Evolutionary conservation across 2,888 invertebrate genomes (phyloP).

Genomic region (Rhagophthalmus giganteus): DNA sequence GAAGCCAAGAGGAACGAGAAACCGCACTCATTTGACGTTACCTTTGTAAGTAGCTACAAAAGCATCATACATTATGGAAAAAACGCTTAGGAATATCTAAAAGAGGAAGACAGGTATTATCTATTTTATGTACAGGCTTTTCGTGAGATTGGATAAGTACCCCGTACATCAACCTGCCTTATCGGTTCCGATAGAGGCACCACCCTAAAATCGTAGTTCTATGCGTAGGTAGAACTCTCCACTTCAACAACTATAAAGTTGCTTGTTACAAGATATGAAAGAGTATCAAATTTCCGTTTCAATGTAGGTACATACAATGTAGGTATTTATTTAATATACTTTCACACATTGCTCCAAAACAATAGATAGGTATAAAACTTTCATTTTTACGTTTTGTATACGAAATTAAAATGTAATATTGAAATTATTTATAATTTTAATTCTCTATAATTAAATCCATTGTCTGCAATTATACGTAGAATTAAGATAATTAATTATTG

Average conservation of each 20-base stretch:
- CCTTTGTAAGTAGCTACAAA: constrained; percentile 18
- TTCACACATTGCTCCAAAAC: no score
- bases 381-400: no score
- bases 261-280: constrained; percentile 5
- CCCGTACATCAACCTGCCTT: constrained; percentile 37
- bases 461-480: no score
- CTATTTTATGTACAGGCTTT: constrained; percentile 38
- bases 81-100: constrained; percentile 24
- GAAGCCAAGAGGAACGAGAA: constrained; percentile 14
- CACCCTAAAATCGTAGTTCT: constrained; percentile 14
- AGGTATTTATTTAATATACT: no score
- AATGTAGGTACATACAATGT: no score
- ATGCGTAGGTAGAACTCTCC: constrained; percentile 8
- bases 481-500: no score
- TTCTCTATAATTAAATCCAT: no score
- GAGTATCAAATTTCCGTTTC: not conserved
- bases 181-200: constrained; percentile 27
- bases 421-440: no score
- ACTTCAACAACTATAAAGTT: constrained; percentile 12
- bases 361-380: no score
- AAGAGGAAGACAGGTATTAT: constrained; percentile 35
- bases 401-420: no score
- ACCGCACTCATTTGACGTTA: constrained; percentile 16
- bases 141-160: constrained; percentile 35
- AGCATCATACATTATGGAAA: constrained; percentile 19